Evolutionary conservation across 2,888 invertebrate genomes (phyloP).

Genomic region (Scotopteryx bipunctaria): DNA sequence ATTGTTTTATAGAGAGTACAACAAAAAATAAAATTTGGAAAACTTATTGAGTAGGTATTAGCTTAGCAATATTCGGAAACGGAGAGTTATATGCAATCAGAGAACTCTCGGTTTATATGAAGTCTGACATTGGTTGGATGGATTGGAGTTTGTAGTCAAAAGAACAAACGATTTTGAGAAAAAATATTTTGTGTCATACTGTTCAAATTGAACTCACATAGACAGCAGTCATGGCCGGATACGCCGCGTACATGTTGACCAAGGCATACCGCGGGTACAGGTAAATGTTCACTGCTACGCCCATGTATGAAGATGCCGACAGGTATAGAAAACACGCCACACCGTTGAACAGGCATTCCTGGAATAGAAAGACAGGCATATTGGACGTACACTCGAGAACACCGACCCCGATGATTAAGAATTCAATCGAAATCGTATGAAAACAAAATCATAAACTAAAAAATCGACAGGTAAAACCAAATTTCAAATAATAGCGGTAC

Average conservation of each 20-base stretch:
- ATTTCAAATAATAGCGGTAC: too few relatives aligned
- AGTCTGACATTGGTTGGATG: too few relatives aligned
- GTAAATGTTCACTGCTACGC: conserved; percentile 89
- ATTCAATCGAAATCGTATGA: not conserved
- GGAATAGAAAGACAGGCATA: conserved; percentile 52
- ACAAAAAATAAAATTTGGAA: too few relatives aligned
- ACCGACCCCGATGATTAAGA: not conserved
- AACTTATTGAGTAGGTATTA: too few relatives aligned
- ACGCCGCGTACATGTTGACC: conserved; percentile 90
- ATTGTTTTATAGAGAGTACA: too few relatives aligned
- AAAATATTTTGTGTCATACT: not conserved
- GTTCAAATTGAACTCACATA: conserved; percentile 87
- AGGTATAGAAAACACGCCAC: conserved; percentile 90
- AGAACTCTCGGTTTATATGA: too few relatives aligned
- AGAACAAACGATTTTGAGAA: too few relatives aligned
- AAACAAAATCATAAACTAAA: not conserved
- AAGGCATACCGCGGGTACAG: conserved; percentile 89
- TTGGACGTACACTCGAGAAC: not conserved
- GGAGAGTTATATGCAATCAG: too few relatives aligned
- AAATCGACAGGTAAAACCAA: not conserved
- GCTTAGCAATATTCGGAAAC: too few relatives aligned
- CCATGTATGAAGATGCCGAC: conserved; percentile 91
- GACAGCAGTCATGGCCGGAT: conserved; percentile 94
- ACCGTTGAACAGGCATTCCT: conserved; percentile 92
- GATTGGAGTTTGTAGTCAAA: too few relatives aligned